phyloP scores from a whole-genome alignment of 2,797 vertebrate genomes.

The Peromyscus melanophrys region DNA sequence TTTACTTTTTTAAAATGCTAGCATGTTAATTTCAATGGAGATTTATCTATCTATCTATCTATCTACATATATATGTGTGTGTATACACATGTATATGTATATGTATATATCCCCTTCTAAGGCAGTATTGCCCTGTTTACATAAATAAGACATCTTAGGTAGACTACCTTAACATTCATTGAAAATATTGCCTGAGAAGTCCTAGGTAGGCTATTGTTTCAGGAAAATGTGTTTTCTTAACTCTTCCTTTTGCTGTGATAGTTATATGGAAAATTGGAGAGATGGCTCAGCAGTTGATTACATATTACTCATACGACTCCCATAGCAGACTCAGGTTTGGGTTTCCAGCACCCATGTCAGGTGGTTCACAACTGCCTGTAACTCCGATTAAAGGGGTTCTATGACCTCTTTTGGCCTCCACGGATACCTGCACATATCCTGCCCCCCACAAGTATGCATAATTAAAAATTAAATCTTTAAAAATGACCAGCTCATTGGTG shows the following conservation, averaged over 20 bases:
- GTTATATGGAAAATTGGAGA: background rate
- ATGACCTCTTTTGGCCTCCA: background rate
- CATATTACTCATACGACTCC: background rate
- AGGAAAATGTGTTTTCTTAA: background rate
- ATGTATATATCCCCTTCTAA: background rate
- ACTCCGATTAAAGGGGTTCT: background rate
- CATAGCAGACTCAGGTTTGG: background rate
- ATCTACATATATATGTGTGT: background rate
- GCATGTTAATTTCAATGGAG: slow-evolving; percentile 12
- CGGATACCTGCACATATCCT: background rate
- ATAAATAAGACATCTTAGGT: background rate
- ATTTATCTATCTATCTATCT: background rate
- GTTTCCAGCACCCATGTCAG: background rate
- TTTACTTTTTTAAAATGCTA: slow-evolving; percentile 57
- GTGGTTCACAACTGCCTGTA: background rate
- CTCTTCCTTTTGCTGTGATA: background rate
- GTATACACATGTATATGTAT: no score
- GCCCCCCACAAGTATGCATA: background rate
- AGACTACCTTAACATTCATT: background rate
- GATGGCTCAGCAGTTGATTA: background rate
- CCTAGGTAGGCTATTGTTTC: background rate
- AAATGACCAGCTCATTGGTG: background rate
- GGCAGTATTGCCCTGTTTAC: background rate
- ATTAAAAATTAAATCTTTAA: background rate
- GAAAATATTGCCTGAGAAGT: background rate